A percentile compares a stretch with the other conserved stretches of the same genome.
Evolutionary conservation across 1,140 invertebrate species (phyloP).

Genomic region (Neomicropteryx cornuta): DNA sequence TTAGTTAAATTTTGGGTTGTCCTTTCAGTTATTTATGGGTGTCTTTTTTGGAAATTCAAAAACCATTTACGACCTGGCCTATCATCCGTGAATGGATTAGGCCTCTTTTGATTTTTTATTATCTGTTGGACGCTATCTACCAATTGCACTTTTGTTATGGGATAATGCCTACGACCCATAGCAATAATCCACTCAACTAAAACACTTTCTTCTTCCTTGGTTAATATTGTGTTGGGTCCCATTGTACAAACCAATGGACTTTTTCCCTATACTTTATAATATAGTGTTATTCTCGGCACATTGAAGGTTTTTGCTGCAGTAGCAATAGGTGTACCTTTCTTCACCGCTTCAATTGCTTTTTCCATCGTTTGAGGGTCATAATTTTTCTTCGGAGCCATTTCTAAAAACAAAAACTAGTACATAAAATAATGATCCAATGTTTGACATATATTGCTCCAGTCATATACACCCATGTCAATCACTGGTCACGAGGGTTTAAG

Average conservation of each 20-base stretch:
- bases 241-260: slow-evolving; percentile 11
- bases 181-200: slow-evolving; percentile 23
- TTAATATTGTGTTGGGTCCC: slow-evolving; percentile 18
- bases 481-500: too few relatives aligned
- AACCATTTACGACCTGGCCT: slow-evolving; percentile 25
- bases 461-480: too few relatives aligned
- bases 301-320: slow-evolving; percentile 12
- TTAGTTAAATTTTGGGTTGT: slow-evolving; percentile 22
- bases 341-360: too few relatives aligned
- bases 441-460: too few relatives aligned
- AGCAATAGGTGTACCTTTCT: too few relatives aligned
- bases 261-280: slow-evolving; percentile 15
- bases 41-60: slow-evolving; percentile 22
- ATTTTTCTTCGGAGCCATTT: too few relatives aligned
- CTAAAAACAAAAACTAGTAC: too few relatives aligned
- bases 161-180: slow-evolving; percentile 22
- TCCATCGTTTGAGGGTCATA: too few relatives aligned
- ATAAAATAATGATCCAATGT: too few relatives aligned
- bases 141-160: slow-evolving; percentile 22
- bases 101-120: slow-evolving; percentile 16
- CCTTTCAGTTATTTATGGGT: slow-evolving; percentile 18
- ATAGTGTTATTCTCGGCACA: slow-evolving; percentile 18
- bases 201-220: slow-evolving; percentile 22
- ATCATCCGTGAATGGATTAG: slow-evolving; percentile 17
- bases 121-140: slow-evolving; percentile 24